Evolutionary conservation across 2,113 vertebrate genomes (phyloP), one percentile per base, ranked within the genome.

Genomic region (Pangasianodon hypophthalmus): DNA sequence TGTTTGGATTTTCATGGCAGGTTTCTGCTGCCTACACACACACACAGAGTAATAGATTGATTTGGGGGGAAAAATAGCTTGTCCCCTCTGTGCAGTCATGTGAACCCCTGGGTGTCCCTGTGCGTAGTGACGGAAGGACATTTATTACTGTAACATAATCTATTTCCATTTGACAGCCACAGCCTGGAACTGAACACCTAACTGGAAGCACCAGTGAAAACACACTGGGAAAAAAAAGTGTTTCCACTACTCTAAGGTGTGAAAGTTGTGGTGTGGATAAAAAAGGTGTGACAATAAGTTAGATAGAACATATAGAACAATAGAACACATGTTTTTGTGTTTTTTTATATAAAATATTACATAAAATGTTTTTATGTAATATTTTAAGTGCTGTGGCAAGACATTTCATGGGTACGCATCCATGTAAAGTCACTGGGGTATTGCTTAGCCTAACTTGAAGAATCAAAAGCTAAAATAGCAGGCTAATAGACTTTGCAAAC

Each of bases 111-210:
- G 79, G 87, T 85, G 56, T 62, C 50, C 46, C 32, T 50, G 73
- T 56, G 48, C 54, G 41, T 37, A 46, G 73, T 54, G 29, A n/a
- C 37, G 26, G 54, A 46, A 91, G 81, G 69, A 79, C 81, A 62
- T 54, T 88, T 60, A 91, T 91, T 88, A 81, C 90, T 88, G 79
- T 85, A 85, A 73, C 62, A 75, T 77, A 80, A 85, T 82, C 84
- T 71, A 90, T 90, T 85, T 62, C 62, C 71, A 67, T 54, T 71
- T 90, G 60, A 75, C 46, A 54, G 69, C 50, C 56, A 48, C 41
- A 41, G 85, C 29, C n/a, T 79, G n/a, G n/a, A 58, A 83, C 52
- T 81, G 79, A 81, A 81, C 79, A 83, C 52, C 80, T 37, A 29
- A 32, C 67, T 60, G 29, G n/a, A 44, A 73, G 26, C 16, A 48